Conservation (phyloP, 2,888 invertebrate genomes). For the Eustalomyia histrio region DNA sequence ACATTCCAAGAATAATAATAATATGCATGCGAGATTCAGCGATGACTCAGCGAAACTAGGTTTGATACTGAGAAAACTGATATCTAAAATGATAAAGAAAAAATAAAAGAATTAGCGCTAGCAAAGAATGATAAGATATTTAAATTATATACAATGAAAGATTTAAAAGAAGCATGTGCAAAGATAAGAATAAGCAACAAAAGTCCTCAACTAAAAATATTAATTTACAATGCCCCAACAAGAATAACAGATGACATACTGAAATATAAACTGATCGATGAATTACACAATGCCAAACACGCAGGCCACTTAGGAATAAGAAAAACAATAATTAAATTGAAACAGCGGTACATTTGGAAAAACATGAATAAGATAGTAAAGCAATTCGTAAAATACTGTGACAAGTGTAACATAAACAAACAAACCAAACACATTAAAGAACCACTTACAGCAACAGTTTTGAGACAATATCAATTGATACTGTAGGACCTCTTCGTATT, state of each 20-base stretch:
- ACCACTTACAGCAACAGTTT: neutral
- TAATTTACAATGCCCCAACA: constrained; percentile 27
- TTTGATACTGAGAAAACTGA: constrained; percentile 7
- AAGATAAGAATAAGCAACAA: constrained; percentile 28
- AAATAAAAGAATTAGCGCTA: neutral
- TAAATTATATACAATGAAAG: neutral
- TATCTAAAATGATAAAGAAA: no score
- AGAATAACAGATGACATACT: constrained; percentile 14
- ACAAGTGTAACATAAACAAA: constrained; percentile 2
- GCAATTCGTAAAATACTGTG: neutral
- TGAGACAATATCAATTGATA: no score
- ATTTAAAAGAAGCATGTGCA: constrained; percentile 7
- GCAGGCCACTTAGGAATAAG: neutral
- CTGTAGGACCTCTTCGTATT: no score
- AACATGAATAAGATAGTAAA: neutral
- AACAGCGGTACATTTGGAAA: no score
- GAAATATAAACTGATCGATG: constrained; percentile 19
- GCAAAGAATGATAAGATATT: no score
- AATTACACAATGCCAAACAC: constrained; percentile 10
- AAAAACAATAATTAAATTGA: neutral
- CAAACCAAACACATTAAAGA: constrained; percentile 6
- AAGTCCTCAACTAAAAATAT: constrained; percentile 17
- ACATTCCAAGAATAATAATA: constrained; percentile 3
- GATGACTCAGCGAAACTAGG: constrained; percentile 17
- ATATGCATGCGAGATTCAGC: constrained; percentile 9